A percentile compares a stretch with the other conserved stretches of the same genome.
Evolutionary conservation across 2,797 vertebrate genomes (phyloP).

Genomic region (Pangasius macronema): DNA sequence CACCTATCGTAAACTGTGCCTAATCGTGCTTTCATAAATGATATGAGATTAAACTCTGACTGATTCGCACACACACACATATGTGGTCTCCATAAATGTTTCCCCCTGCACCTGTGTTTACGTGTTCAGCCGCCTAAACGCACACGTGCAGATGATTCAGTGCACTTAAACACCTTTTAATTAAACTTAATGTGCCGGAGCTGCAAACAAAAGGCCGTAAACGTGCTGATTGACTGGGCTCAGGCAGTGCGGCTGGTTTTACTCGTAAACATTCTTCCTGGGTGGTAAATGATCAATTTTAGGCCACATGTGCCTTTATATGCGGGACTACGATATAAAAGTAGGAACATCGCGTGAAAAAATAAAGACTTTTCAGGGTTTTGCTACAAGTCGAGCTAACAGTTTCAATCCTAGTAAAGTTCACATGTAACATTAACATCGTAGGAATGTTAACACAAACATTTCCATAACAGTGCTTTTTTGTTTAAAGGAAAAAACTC

Average conservation of each 20-base stretch:
- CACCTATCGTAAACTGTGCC: too few species aligned
- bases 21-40: not conserved
- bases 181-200: conserved; percentile 12
- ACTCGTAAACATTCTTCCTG: conserved; percentile 8
- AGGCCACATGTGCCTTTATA: not conserved
- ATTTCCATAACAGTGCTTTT: not conserved
- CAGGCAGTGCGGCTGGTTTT: not conserved
- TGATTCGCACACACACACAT: not conserved
- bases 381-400: not conserved
- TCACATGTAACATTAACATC: not conserved
- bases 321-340: not conserved
- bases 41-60: not conserved
- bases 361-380: not conserved
- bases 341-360: not conserved
- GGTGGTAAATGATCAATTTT: not conserved
- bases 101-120: conserved; percentile 41
- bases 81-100: not conserved
- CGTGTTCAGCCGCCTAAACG: conserved; percentile 3
- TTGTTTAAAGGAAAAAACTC: not conserved
- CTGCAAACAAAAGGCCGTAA: not conserved
- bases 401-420: not conserved
- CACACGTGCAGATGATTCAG: not conserved
- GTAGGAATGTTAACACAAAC: not conserved
- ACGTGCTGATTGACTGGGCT: not conserved
- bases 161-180: conserved; percentile 28